A percentile compares a stretch with the other conserved stretches of the same genome.
These are phyloP conservation scores for Odontamblyopus lacepedii DNA, from an alignment of 2,797 vertebrate genomes.

Conservation along the genomic window DNA sequence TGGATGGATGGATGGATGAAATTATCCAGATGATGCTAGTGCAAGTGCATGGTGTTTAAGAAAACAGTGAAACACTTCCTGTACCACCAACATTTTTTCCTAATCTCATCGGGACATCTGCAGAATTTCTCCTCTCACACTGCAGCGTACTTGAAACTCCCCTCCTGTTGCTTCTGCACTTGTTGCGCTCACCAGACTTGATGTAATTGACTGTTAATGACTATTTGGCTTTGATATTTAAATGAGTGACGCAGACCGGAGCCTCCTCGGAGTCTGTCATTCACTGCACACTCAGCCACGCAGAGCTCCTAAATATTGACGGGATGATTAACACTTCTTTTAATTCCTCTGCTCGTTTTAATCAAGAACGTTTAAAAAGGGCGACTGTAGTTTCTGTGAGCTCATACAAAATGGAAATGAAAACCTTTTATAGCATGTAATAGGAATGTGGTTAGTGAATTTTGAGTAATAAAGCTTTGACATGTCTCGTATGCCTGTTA, in stretches of 20 bases:
- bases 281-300: conserved; percentile 26
- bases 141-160: background rate
- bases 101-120: too few species aligned
- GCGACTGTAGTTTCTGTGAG: background rate
- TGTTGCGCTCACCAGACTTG: conserved; percentile 51
- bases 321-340: conserved; percentile 34
- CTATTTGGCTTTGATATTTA: conserved; percentile 80
- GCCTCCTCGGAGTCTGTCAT: conserved; percentile 43
- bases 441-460: background rate
- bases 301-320: conserved; percentile 31
- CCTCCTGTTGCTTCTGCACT: background rate
- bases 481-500: background rate
- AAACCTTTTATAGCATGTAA: background rate
- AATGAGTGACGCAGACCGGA: conserved; percentile 60
- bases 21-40: too few species aligned
- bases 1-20: too few species aligned
- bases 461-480: background rate
- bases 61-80: too few species aligned
- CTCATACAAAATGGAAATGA: background rate
- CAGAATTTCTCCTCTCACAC: background rate
- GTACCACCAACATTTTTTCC: too few species aligned
- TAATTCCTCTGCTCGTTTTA: conserved; percentile 2
- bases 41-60: too few species aligned
- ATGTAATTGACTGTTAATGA: conserved; percentile 81
- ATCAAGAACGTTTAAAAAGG: conserved; percentile 6